Percentiles rank a stretch among this genome's conserved stretches.
Conservation (phyloP, 2,888 invertebrate genomes). For the Drosophila gaucha region DNA sequence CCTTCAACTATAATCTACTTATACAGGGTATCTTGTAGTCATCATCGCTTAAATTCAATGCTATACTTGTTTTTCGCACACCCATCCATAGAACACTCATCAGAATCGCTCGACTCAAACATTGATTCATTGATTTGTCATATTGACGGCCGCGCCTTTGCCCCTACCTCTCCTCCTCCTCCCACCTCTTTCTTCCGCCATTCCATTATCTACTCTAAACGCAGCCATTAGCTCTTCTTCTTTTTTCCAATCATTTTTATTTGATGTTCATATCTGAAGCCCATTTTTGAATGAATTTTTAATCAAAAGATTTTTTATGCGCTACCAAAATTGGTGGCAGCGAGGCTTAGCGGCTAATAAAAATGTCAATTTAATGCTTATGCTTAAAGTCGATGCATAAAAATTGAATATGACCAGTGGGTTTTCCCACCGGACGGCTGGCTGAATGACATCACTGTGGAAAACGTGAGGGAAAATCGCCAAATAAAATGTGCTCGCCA, state of each 20-base stretch:
- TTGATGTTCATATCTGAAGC: conserved; percentile 52
- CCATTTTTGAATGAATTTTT: conserved; percentile 60
- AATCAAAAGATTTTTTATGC: conserved; percentile 30
- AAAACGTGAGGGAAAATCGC: conserved; percentile 56
- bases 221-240: conserved; percentile 14
- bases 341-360: conserved; percentile 54
- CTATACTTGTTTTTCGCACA: background rate
- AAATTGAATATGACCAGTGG: conserved; percentile 3
- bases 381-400: background rate
- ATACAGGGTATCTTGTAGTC: background rate
- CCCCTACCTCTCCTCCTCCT: too few species aligned
- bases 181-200: background rate
- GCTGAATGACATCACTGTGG: conserved; percentile 38
- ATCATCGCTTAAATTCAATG: too few species aligned
- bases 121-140: conserved; percentile 26
- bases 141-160: background rate
- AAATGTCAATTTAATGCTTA: conserved; percentile 22
- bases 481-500: conserved; percentile 53
- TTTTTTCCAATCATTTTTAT: conserved; percentile 27
- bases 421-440: background rate
- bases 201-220: conserved; percentile 11
- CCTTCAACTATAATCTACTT: background rate
- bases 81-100: conserved; percentile 28
- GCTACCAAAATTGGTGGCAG: conserved; percentile 62
- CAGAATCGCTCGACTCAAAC: conserved; percentile 4